phyloP scores from a whole-genome alignment of 2,113 vertebrate species.

The Empidonax alnorum region DNA sequence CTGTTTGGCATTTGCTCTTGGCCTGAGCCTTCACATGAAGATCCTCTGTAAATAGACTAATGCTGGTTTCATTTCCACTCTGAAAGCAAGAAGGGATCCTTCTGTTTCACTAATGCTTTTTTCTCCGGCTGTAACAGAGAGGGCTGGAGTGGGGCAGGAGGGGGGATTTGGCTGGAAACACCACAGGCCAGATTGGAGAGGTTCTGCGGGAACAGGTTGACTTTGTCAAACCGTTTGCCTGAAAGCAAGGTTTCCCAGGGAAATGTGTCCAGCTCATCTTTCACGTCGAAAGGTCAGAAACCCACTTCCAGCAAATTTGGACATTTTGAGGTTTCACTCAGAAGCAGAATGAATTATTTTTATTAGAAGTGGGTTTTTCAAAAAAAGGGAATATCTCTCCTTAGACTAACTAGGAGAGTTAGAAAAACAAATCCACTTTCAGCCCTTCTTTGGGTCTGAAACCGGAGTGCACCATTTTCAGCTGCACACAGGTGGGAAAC shows the following conservation, averaged over 20 bases:
- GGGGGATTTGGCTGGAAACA: slow-evolving; percentile 25
- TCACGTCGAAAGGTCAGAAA: slow-evolving; percentile 56
- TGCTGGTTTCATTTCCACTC: slow-evolving; percentile 54
- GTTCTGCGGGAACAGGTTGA: slow-evolving; percentile 53
- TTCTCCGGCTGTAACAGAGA: not conserved
- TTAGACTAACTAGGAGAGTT: not conserved
- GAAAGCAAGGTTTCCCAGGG: slow-evolving; percentile 64
- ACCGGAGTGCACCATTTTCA: not conserved
- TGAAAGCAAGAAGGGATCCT: slow-evolving; percentile 51
- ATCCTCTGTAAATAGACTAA: slow-evolving; percentile 46
- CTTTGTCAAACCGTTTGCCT: slow-evolving; percentile 46
- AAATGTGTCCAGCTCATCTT: slow-evolving; percentile 52
- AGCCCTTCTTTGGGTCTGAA: not conserved
- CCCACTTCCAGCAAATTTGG: slow-evolving; percentile 53
- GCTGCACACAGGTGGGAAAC: slow-evolving; percentile 10
- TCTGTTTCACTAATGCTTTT: slow-evolving; percentile 53
- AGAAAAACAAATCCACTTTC: slow-evolving; percentile 13
- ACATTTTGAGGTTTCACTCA: slow-evolving; percentile 59
- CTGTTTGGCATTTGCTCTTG: slow-evolving; percentile 34
- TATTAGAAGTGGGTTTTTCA: slow-evolving; percentile 54
- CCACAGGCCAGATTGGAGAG: not conserved
- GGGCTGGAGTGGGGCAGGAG: not conserved
- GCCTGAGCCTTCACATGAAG: slow-evolving; percentile 24
- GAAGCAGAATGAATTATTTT: slow-evolving; percentile 36
- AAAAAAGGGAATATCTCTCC: slow-evolving; percentile 11